phyloP scores from a whole-genome alignment of 2,113 vertebrate genomes.

The Pollimyrus isidori region DNA sequence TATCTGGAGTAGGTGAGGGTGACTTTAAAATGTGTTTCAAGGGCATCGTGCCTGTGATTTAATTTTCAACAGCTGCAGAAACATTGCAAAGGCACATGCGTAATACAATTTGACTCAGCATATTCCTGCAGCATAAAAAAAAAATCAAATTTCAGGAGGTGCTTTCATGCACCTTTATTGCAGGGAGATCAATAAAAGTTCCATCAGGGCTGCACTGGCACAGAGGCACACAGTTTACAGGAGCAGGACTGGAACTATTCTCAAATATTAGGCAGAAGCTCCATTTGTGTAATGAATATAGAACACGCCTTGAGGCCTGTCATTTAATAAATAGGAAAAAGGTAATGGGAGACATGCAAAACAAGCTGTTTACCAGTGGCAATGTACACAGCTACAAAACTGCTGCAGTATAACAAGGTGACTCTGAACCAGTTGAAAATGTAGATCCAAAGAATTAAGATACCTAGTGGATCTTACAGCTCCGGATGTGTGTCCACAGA shows the following conservation, averaged over 20 bases:
- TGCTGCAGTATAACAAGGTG: conserved; percentile 29
- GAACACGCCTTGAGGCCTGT: conserved; percentile 48
- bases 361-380: conserved; percentile 31
- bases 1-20: conserved; percentile 28
- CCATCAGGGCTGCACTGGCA: conserved; percentile 38
- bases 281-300: conserved; percentile 56
- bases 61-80: conserved; percentile 48
- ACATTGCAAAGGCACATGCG: conserved; percentile 40
- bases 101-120: conserved; percentile 50
- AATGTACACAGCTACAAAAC: conserved; percentile 19
- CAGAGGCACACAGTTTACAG: conserved; percentile 47
- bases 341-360: conserved; percentile 37
- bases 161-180: conserved; percentile 52
- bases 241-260: conserved; percentile 42
- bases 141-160: conserved; percentile 55
- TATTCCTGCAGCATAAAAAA: conserved; percentile 57
- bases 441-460: conserved; percentile 14
- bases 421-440: conserved; percentile 17
- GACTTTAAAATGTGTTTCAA: conserved; percentile 36
- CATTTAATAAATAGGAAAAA: conserved; percentile 37
- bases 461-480: not conserved
- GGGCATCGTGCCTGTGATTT: conserved; percentile 44
- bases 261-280: conserved; percentile 51
- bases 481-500: not conserved
- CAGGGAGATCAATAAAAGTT: conserved; percentile 55